These are phyloP conservation scores for Stenodema calcarata DNA, from an alignment of 2,888 invertebrate genomes.

Conservation along the genomic window DNA sequence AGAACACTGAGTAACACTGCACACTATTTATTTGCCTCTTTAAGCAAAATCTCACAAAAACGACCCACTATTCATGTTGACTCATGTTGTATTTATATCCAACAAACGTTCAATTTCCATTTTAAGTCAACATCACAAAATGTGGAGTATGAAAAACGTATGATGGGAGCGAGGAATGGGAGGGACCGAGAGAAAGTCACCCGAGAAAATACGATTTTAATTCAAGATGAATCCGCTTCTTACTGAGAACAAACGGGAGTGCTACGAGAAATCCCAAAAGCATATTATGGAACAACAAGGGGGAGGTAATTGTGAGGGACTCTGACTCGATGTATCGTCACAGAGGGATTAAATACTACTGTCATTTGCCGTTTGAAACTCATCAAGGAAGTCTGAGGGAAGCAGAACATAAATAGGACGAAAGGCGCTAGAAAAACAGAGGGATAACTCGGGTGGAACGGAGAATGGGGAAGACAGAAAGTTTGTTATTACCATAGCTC, in stretches of 20 bases:
- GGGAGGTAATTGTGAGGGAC: not conserved
- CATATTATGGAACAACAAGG: not conserved
- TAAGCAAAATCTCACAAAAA: too few relatives aligned
- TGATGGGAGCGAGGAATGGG: too few relatives aligned
- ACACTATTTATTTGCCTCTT: too few relatives aligned
- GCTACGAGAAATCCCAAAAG: not conserved
- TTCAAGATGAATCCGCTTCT: not conserved
- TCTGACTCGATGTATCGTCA: not conserved
- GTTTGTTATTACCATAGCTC: not conserved
- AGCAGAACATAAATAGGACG: not conserved
- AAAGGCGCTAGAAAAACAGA: not conserved
- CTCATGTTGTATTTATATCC: too few relatives aligned
- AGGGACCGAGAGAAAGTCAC: not conserved
- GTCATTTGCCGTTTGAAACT: slow-evolving; percentile 6
- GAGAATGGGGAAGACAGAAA: not conserved
- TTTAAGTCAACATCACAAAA: too few relatives aligned
- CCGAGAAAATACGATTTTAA: not conserved
- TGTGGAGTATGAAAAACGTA: too few relatives aligned
- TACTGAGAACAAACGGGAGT: not conserved
- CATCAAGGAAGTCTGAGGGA: not conserved
- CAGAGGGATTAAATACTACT: not conserved
- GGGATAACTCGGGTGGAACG: not conserved
- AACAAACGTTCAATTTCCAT: too few relatives aligned
- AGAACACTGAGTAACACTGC: too few relatives aligned
- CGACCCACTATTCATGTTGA: too few relatives aligned